A percentile compares a stretch with the other conserved stretches of the same genome.
Evolutionary conservation across 1,140 invertebrate species (phyloP).

Genomic region (Drosophila oshimai): DNA sequence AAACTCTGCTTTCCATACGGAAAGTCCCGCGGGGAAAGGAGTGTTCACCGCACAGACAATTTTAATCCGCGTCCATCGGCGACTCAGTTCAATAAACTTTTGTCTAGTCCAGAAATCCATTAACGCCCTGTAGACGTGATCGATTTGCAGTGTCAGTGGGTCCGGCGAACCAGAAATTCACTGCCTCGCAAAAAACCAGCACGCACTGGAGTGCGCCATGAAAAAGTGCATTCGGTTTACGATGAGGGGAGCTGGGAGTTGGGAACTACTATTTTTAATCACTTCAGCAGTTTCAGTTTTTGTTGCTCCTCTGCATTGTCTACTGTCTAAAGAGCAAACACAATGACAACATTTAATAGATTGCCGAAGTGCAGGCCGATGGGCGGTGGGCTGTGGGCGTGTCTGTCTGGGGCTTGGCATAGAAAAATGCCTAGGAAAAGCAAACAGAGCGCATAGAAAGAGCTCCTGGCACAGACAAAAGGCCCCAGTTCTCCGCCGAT

Average conservation of each 20-base stretch:
- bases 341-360: conserved; percentile 80
- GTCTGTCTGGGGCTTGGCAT: conserved; percentile 29
- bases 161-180: conserved; percentile 5
- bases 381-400: not conserved
- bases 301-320: conserved; percentile 50
- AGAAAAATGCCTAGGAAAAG: conserved; percentile 57
- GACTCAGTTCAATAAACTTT: conserved; percentile 68
- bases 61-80: conserved; percentile 45
- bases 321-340: conserved; percentile 55
- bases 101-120: conserved; percentile 73
- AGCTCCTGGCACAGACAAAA: conserved; percentile 25
- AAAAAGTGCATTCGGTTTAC: conserved; percentile 41
- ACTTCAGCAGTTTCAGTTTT: conserved; percentile 67
- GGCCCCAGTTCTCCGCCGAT: not conserved
- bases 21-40: not conserved
- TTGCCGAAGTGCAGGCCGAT: conserved; percentile 37
- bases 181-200: conserved; percentile 21
- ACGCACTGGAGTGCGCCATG: conserved; percentile 40
- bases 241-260: not conserved
- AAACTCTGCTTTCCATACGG: not conserved
- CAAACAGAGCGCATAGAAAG: conserved; percentile 27
- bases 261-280: conserved; percentile 69
- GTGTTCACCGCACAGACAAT: conserved; percentile 20
- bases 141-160: conserved; percentile 33
- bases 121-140: conserved; percentile 65